Evolutionary conservation across 1,140 invertebrate species (phyloP), one percentile per base, ranked within the genome.

Genomic region (Spodoptera frugiperda): DNA sequence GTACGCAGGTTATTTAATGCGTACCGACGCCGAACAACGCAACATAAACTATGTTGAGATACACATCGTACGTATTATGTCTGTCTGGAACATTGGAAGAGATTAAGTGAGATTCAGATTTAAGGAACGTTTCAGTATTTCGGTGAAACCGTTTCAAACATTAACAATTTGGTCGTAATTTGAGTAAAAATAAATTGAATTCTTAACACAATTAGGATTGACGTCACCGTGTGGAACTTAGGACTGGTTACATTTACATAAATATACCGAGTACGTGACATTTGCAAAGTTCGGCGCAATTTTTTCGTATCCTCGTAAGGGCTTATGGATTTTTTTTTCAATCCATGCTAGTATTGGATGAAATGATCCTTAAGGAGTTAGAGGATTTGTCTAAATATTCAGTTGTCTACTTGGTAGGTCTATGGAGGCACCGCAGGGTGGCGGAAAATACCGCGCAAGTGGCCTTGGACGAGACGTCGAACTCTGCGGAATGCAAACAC

Each of bases 401-500:
- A 80, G 77, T 77, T 71, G 81, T 57, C 10, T 77, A 76, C 78
- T 74, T 80, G 79, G 81, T 78, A 61, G 79, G 73, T 74, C 71
- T 75, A 71, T 73, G 76, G 89, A 87, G 91, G 91, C 88, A 77
- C 89, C 83, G 84, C 80, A 82, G 87, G 89, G 85, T 85, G 86
- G 82, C 81, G 83, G 84, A 78, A 83, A 81, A 75, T 75, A 75
- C 72, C 78, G 72, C 73, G 74, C 74, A 46, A 51, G 70, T 84
- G 86, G 85, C 91, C 91, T 92, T 92, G 91, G 78, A 57, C 75
- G 83, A 84, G 86, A 78, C 91, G 82, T 83, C 91, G 91, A 92
- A 90, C 91, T 83, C 86, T 55, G 74, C 87, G 89, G 91, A 92
- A 92, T 91, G 91, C 89, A 88, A 91, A 92, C 87, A 88, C 80